phyloP scores from a whole-genome alignment of 1,140 invertebrate genomes.

The Lucilia cuprina region DNA sequence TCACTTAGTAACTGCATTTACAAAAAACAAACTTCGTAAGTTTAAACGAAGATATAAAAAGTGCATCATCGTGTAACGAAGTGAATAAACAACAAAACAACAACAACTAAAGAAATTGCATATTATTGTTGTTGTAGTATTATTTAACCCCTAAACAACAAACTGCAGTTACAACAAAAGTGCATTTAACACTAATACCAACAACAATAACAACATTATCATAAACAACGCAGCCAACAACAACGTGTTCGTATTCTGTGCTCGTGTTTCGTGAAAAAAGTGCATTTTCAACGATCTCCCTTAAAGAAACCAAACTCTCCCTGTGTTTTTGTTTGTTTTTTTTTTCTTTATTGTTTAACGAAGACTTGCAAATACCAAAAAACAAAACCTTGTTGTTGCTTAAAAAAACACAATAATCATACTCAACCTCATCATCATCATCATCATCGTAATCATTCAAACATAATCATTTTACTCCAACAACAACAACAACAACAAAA shows the following conservation, averaged over 20 bases:
- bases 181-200: background rate
- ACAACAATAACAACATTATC: background rate
- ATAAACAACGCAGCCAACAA: too few species aligned
- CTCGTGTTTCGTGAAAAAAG: background rate
- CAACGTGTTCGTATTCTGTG: background rate
- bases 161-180: background rate
- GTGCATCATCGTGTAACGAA: background rate
- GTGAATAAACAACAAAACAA: background rate
- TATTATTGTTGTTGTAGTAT: too few species aligned
- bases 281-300: background rate
- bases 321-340: background rate
- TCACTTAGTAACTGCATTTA: background rate
- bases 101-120: too few species aligned
- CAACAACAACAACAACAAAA: background rate
- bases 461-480: too few species aligned
- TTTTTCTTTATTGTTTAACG: too few species aligned
- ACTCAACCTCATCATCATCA: background rate
- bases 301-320: constrained; percentile 1
- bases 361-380: background rate
- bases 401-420: background rate
- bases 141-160: background rate
- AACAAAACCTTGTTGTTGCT: background rate
- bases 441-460: background rate
- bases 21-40: background rate
- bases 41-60: background rate